phyloP scores from a whole-genome alignment of 2,797 vertebrate genomes.

The Anabas testudineus region DNA sequence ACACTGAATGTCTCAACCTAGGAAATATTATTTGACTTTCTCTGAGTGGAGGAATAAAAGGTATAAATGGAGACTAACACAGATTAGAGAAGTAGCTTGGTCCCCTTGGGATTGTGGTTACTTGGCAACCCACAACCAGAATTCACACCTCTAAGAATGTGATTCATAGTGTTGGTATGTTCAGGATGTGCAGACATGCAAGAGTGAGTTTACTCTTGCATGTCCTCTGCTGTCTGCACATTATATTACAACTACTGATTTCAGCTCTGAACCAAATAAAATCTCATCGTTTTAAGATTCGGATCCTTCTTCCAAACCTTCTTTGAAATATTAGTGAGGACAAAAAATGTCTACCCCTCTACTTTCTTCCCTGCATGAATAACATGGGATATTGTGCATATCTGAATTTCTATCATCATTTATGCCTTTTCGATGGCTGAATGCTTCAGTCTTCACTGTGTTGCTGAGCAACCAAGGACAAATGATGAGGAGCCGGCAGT shows the following conservation, averaged over 20 bases:
- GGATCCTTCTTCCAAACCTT: background rate
- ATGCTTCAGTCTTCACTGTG: conserved; percentile 60
- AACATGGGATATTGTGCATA: background rate
- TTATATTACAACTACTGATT: conserved; percentile 46
- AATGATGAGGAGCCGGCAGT: conserved; percentile 53
- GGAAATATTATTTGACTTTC: conserved; percentile 44
- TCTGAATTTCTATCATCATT: conserved; percentile 25
- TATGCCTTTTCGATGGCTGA: conserved; percentile 16
- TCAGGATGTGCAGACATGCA: conserved; percentile 45
- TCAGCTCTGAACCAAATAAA: conserved; percentile 14
- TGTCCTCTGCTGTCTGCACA: conserved; percentile 67
- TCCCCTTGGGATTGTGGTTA: conserved; percentile 81
- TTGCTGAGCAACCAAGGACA: conserved; percentile 89
- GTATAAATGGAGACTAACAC: conserved; percentile 62
- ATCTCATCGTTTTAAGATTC: conserved; percentile 6
- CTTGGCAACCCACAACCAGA: conserved; percentile 82
- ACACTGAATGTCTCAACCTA: conserved; percentile 19
- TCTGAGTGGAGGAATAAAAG: conserved; percentile 37
- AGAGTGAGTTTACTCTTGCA: conserved; percentile 51
- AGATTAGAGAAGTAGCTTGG: conserved; percentile 68
- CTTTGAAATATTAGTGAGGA: background rate
- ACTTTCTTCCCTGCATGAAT: background rate
- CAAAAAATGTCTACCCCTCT: background rate
- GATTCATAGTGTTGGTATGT: conserved; percentile 65
- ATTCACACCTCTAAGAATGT: conserved; percentile 77